Base-by-base conservation (phyloP, 2,113 vertebrate genomes). In the Tichodroma muraria region DNA sequence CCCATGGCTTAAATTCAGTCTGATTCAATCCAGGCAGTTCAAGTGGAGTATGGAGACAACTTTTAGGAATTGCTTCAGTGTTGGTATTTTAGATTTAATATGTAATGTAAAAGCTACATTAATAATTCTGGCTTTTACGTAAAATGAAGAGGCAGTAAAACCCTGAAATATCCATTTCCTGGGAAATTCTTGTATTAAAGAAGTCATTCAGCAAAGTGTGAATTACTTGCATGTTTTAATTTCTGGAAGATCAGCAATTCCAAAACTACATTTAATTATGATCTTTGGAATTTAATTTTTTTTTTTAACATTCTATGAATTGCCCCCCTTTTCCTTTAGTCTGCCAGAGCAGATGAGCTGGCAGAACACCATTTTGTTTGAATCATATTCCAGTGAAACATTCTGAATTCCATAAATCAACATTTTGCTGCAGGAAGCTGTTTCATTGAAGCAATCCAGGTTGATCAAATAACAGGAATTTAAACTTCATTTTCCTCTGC, bases 191-290 rank as follows among this genome's bases (percentile, higher is more conserved):
- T 20, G 6, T 69, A 64, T 89, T 89, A 22, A 57, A 76, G 60
- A 69, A 42, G 15, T 45, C 27, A 78, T 60, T 77, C 47, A 73
- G 33, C 21, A 70, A 75, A 64, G 33, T 59, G 23, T 81, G 79
- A 80, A 63, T 80, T 90, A 85, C 85, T 93, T 96, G 24, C 25
- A 17, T 65, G 90, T 95, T 94, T 89, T 68, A 82, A 72, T 88
- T 89, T 82, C 61, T 91, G n/a, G 70, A 71, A 81, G 69, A 89
- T 73, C 65, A 89, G 63, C 64, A 69, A 57, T 61, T 93, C 49
- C 53, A 80, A 85, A 85, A 40, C 24, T 88, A 40, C 53, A 61
- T 65, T 93, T 80, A 92, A 93, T 83, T 83, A 65, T 9, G 8
- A 37, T 47, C 14, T 82, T 71, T 44, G 42, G 59, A 72, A 22